Percentiles rank a stretch among this genome's conserved stretches.
phyloP scores from a whole-genome alignment of 2,113 vertebrate genomes.

The Phoenicopterus ruber region DNA sequence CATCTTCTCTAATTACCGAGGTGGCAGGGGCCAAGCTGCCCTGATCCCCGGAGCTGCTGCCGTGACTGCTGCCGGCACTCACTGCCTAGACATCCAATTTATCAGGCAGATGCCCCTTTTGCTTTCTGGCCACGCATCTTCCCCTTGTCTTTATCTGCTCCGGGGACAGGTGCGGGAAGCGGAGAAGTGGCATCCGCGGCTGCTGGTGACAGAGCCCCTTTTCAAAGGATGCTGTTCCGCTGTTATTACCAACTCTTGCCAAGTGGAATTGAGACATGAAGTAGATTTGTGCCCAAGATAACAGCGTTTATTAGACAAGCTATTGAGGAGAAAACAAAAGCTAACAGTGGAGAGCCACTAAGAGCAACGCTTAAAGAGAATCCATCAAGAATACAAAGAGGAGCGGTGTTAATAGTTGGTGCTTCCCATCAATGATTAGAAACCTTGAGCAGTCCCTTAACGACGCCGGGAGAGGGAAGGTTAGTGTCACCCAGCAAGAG shows the following conservation, averaged over 20 bases:
- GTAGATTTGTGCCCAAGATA: constrained; percentile 69
- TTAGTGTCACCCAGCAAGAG: not conserved
- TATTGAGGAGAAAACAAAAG: constrained; percentile 71
- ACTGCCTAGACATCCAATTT: not conserved
- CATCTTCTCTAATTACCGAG: not conserved
- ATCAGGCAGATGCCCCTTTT: not conserved
- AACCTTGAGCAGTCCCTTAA: not conserved
- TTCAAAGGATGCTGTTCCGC: constrained; percentile 37
- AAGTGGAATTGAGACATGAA: constrained; percentile 65
- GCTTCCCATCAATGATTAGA: constrained; percentile 30
- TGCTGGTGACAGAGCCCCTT: constrained; percentile 35
- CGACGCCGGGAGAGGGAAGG: not conserved
- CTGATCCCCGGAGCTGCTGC: not conserved
- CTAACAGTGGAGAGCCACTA: constrained; percentile 46
- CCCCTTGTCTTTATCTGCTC: constrained; percentile 10
- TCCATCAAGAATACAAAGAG: constrained; percentile 52
- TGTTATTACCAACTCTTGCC: constrained; percentile 34
- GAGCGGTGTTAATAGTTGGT: constrained; percentile 36
- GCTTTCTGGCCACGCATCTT: not conserved
- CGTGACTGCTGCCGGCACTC: not conserved
- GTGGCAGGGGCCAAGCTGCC: not conserved
- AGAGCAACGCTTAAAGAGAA: constrained; percentile 14
- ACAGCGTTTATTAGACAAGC: constrained; percentile 69
- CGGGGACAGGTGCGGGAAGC: not conserved
- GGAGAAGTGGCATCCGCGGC: not conserved